These are phyloP conservation scores for Esox masquinongy DNA, from an alignment of 2,797 vertebrate species.

Conservation along the genomic window DNA sequence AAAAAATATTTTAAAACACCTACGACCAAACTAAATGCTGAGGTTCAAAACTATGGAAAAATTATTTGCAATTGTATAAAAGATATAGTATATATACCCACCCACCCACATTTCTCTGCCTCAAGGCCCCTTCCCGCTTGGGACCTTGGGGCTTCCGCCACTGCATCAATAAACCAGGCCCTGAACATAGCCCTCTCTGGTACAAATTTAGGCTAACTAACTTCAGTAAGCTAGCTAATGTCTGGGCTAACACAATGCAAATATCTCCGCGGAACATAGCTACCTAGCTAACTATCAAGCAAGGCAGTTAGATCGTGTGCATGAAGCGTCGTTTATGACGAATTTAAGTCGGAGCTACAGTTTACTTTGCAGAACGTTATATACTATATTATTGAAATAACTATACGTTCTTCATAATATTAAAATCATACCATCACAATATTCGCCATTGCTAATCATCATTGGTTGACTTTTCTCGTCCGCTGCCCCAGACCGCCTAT, in stretches of 20 bases:
- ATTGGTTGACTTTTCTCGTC: neutral
- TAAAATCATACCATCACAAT: slow-evolving; percentile 30
- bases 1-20: too few relatives aligned
- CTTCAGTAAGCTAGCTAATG: neutral
- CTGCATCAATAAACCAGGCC: too few relatives aligned
- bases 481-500: slow-evolving; percentile 9
- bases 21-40: too few relatives aligned
- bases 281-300: neutral
- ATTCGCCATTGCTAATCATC: slow-evolving; percentile 27
- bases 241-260: neutral
- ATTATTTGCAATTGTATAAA: too few relatives aligned
- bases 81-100: too few relatives aligned
- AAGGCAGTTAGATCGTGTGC: neutral
- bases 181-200: neutral
- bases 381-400: neutral
- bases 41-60: too few relatives aligned
- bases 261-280: neutral
- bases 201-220: neutral
- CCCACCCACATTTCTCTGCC: too few relatives aligned
- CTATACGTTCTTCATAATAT: neutral
- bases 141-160: too few relatives aligned
- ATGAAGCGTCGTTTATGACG: neutral
- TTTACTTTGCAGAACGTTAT: neutral
- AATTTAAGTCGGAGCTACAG: neutral
- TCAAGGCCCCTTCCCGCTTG: too few relatives aligned